Base-by-base conservation (phyloP, 1,140 invertebrate genomes). In the Drosophila hydei region DNA sequence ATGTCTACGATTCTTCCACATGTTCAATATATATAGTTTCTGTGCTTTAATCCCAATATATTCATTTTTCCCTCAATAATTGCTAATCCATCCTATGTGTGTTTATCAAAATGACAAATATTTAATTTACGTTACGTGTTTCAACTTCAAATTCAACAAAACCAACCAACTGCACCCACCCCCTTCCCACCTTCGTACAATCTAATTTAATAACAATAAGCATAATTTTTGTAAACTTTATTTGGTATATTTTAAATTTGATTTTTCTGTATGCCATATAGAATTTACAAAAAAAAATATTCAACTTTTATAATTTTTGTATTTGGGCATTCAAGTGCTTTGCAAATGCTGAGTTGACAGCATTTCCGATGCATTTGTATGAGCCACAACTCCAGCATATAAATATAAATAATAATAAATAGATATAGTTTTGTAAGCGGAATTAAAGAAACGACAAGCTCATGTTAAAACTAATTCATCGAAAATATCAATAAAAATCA, bases 311-410 rank as follows among this genome's bases (percentile, higher is more conserved):
- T 21, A 14, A 21, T 71, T 45, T 64, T 47, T 77, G 51, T 70
- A 63, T 58, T 58, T 27, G 59, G 67, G 38, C 43, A 62, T 27
- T 54, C 21, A 87, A 88, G 59, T 72, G 64, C 75, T 72, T 87
- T 62, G 60, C 19, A 69, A 62, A 85, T 81, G 76, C 65, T 87
- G 80, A 33, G 48, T 27, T 11, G 18, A 52, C 81, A 77, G 73
- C 64, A 85, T 85, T 80, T 77, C 42, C 14, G 78, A 81, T 77
- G 73, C 63, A 56, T 72, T 87, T 85, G 60, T 59, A 65, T 33
- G 21, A 21, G 7, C 38, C 1, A 25, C 47, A 21, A 30, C 42
- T n/a, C 18, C 48, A 27, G 12, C 19, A 38, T 21, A 47, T 42
- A 69, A 50, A 51, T 63, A 72, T 51, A 59, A 56, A 55, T 67